phyloP scores from a whole-genome alignment of 1,140 invertebrate species.

The Oncopodura yosiiana region DNA sequence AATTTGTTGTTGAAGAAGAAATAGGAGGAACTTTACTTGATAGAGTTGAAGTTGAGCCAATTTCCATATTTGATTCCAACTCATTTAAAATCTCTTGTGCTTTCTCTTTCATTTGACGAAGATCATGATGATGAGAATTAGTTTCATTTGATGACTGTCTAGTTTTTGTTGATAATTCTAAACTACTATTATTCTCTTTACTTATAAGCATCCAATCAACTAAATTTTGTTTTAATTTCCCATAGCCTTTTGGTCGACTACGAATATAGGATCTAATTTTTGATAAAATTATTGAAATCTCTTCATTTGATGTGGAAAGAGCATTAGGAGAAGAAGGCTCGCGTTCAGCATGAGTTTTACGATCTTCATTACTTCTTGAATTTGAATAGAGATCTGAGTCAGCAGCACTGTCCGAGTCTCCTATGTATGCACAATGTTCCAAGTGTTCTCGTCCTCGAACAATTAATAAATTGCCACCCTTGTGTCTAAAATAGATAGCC shows the following conservation, averaged over 20 bases:
- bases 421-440: constrained; percentile 67
- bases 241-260: constrained; percentile 13
- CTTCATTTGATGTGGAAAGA: constrained; percentile 5
- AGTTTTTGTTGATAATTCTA: background rate
- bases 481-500: constrained; percentile 59
- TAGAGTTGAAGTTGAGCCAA: no score
- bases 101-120: background rate
- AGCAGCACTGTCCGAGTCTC: constrained; percentile 47
- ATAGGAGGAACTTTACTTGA: no score
- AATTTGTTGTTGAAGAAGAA: no score
- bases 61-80: background rate
- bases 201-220: constrained; percentile 9
- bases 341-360: background rate
- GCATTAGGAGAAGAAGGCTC: background rate
- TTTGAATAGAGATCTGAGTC: constrained; percentile 31
- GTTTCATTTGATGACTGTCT: background rate
- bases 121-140: background rate
- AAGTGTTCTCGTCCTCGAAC: constrained; percentile 64
- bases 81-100: background rate
- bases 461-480: constrained; percentile 61
- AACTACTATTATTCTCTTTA: background rate
- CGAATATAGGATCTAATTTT: constrained; percentile 27
- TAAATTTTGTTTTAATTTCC: constrained; percentile 20
- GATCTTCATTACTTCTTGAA: constrained; percentile 19
- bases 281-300: constrained; percentile 25